A percentile compares a stretch with the other conserved stretches of the same genome.
Evolutionary conservation across 2,888 invertebrate genomes (phyloP).

Genomic region (Syrphus vitripennis): DNA sequence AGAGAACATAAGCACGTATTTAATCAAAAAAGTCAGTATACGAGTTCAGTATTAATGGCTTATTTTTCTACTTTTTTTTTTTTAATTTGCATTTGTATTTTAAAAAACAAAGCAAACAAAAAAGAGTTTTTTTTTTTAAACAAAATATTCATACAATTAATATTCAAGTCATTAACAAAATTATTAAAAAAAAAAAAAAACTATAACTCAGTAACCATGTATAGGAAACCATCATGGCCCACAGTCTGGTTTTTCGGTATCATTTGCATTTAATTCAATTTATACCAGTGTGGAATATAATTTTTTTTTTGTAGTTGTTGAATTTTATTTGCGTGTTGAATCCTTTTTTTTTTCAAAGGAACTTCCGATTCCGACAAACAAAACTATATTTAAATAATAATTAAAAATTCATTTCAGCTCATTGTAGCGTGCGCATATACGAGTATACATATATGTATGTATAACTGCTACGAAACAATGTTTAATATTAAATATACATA

Average conservation of each 20-base stretch:
- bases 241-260: constrained; percentile 29
- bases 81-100: constrained; percentile 36
- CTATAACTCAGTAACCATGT: constrained; percentile 14
- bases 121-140: background rate
- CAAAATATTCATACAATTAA: constrained; percentile 32
- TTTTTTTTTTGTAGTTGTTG: background rate
- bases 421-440: background rate
- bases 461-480: background rate
- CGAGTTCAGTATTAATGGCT: constrained; percentile 70
- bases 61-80: constrained; percentile 21
- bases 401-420: constrained; percentile 62
- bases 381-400: constrained; percentile 67
- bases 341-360: constrained; percentile 12
- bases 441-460: background rate
- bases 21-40: constrained; percentile 55
- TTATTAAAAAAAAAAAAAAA: constrained; percentile 6
- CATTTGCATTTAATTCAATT: constrained; percentile 61
- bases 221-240: background rate
- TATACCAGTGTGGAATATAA: constrained; percentile 33
- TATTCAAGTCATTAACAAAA: constrained; percentile 33
- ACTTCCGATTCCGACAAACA: constrained; percentile 29
- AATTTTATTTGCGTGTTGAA: background rate
- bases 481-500: constrained; percentile 11
- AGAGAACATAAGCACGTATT: constrained; percentile 31
- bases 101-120: too few relatives aligned